These are phyloP conservation scores for Rhagonycha fulva DNA, from an alignment of 2,888 invertebrate genomes.

Conservation along the genomic window DNA sequence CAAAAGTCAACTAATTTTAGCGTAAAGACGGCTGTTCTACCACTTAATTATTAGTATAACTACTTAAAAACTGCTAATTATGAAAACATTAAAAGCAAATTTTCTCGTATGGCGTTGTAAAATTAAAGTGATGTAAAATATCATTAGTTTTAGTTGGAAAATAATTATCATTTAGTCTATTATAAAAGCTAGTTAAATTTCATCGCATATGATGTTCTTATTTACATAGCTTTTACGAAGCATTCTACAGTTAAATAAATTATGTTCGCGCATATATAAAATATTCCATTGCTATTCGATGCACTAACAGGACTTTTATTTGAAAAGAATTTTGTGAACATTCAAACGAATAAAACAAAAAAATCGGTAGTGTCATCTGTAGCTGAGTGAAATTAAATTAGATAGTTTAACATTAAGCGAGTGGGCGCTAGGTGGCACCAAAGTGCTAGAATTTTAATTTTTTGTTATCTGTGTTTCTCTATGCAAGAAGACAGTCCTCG, in stretches of 20 bases:
- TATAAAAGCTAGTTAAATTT: no score
- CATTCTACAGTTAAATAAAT: no score
- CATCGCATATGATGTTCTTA: no score
- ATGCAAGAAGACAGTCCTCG: not conserved
- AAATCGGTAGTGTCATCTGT: not conserved
- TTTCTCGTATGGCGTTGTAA: not conserved
- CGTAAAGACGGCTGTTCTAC: not conserved
- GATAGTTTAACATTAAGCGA: not conserved
- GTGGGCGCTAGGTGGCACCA: not conserved
- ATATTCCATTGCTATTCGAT: no score
- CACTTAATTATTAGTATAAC: not conserved
- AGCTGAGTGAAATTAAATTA: not conserved
- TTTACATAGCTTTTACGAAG: no score
- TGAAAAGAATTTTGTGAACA: no score
- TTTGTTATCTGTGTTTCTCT: not conserved
- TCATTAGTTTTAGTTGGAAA: no score
- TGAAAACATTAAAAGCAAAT: not conserved
- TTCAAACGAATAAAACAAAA: not conserved
- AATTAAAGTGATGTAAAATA: not conserved
- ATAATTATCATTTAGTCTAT: no score
- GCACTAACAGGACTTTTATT: no score
- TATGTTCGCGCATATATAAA: not conserved
- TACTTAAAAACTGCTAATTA: not conserved
- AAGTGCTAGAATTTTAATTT: no score
- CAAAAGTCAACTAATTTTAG: not conserved